A percentile compares a stretch with the other conserved stretches of the same genome.
These are phyloP conservation scores for Hypanus sabinus DNA, from an alignment of 2,113 vertebrate genomes.

Conservation along the genomic window DNA sequence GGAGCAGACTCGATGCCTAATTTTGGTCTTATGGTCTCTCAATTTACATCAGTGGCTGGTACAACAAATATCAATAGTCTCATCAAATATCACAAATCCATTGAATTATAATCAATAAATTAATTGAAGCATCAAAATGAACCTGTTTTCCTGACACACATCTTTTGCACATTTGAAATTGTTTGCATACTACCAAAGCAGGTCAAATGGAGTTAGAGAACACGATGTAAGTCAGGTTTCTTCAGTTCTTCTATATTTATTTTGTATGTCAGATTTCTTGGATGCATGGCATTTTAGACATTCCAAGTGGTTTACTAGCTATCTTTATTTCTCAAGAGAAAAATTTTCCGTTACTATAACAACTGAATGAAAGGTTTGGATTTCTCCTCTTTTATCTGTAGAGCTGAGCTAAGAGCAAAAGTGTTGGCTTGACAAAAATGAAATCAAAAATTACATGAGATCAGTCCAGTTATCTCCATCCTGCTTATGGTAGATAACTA, in stretches of 20 bases:
- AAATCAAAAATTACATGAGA: neutral
- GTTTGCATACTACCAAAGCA: neutral
- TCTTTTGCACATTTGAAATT: neutral
- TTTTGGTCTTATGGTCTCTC: too few relatives aligned
- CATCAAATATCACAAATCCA: too few relatives aligned
- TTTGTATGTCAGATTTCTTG: neutral
- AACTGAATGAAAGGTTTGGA: neutral
- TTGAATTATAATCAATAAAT: neutral
- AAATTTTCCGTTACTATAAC: neutral
- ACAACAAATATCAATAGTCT: too few relatives aligned
- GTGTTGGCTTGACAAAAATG: neutral
- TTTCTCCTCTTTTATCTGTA: neutral
- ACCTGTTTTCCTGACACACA: neutral
- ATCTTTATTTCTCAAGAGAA: slow-evolving; percentile 20
- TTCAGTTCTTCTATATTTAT: neutral
- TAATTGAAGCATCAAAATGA: neutral
- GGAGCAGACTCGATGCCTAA: too few relatives aligned
- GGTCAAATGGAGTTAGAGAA: neutral
- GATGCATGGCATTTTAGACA: neutral
- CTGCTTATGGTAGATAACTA: neutral
- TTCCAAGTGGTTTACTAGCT: neutral
- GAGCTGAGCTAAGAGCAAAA: neutral
- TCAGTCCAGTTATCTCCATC: neutral
- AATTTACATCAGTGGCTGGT: too few relatives aligned
- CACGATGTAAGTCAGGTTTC: neutral